Percentiles rank a stretch among this genome's conserved stretches.
These are phyloP conservation scores for Clarias fuscus DNA, from an alignment of 2,797 vertebrate species.

Conservation along the genomic window DNA sequence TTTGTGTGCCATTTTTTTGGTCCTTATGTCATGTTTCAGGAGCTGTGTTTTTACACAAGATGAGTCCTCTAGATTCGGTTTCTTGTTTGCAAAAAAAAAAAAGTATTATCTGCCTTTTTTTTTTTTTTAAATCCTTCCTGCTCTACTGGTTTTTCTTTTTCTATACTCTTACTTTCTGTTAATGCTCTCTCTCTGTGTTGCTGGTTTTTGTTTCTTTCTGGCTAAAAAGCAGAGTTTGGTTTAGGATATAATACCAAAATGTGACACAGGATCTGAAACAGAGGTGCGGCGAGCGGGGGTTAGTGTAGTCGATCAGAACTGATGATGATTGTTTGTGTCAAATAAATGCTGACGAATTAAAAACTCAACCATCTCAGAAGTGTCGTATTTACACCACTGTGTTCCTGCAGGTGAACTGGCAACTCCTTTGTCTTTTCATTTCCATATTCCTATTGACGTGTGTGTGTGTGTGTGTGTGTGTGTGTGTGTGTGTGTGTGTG, in stretches of 20 bases:
- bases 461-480: constrained; percentile 14
- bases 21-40: neutral
- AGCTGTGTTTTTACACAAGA: no score
- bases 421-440: constrained; percentile 36
- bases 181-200: neutral
- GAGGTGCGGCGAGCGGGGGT: no score
- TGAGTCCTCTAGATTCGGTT: neutral
- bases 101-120: neutral
- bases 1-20: neutral
- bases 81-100: neutral
- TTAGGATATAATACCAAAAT: neutral
- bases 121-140: neutral
- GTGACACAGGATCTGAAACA: neutral
- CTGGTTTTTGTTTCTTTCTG: neutral
- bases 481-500: neutral
- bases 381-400: neutral
- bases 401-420: constrained; percentile 9
- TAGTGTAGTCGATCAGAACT: neutral
- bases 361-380: neutral
- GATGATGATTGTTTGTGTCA: neutral
- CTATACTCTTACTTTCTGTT: neutral
- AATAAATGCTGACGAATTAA: neutral
- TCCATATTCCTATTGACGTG: constrained; percentile 50
- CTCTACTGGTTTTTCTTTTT: constrained; percentile 2
- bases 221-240: neutral